Percentiles rank a stretch among this genome's conserved stretches.
Evolutionary conservation across 2,888 invertebrate species (phyloP).

Genomic region (Lottia gigantea): DNA sequence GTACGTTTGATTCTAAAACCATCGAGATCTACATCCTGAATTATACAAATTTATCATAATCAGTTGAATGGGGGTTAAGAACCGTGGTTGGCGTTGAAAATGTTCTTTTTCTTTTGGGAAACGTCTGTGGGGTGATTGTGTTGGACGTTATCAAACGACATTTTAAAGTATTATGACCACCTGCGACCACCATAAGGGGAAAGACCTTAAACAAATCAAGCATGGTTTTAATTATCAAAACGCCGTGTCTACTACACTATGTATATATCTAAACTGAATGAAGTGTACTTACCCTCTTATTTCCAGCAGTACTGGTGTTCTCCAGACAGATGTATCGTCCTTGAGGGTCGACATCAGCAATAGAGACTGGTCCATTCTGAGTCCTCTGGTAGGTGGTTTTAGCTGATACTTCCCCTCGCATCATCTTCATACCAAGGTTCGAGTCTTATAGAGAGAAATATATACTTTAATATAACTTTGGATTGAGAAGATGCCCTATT

Average conservation of each 20-base stretch:
- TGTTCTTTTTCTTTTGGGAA: no score
- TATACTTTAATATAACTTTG: not conserved
- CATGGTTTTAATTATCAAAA: no score
- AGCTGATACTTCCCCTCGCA: conserved; percentile 70
- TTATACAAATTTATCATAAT: conserved; percentile 7
- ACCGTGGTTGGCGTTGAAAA: no score
- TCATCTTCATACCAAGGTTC: conserved; percentile 59
- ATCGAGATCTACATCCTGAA: conserved; percentile 67
- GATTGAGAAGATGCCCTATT: no score
- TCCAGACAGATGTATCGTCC: conserved; percentile 70
- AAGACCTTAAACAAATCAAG: no score
- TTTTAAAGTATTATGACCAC: no score
- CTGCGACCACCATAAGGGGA: no score
- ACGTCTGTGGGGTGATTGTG: no score
- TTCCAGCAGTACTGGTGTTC: conserved; percentile 66
- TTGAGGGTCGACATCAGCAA: conserved; percentile 69
- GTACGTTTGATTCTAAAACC: conserved; percentile 68
- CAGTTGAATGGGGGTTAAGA: no score
- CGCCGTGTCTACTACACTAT: no score
- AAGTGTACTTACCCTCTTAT: conserved; percentile 43
- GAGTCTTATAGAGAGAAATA: conserved; percentile 18
- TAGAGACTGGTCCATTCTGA: conserved; percentile 70
- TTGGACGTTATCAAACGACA: no score
- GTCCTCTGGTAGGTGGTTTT: conserved; percentile 72
- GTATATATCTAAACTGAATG: no score